phyloP scores from a whole-genome alignment of 2,888 invertebrate genomes.

The Melangyna quadrimaculata region DNA sequence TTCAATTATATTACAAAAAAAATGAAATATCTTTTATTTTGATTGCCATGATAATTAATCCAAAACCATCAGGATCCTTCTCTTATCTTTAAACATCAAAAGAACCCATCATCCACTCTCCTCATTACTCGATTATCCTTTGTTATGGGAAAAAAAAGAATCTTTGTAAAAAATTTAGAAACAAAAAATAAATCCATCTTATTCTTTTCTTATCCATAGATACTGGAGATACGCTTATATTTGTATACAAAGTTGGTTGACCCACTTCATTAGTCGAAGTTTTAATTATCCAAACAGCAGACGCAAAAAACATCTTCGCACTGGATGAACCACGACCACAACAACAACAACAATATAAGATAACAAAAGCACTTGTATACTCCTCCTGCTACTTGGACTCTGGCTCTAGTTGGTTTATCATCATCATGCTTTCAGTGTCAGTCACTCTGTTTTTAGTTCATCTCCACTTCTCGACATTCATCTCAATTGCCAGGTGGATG shows the following conservation, averaged over 20 bases:
- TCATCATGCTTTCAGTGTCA: neutral
- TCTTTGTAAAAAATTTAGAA: neutral
- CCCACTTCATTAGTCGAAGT: conserved; percentile 62
- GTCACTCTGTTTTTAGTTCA: conserved; percentile 4
- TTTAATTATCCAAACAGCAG: conserved; percentile 54
- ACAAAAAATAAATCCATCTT: neutral
- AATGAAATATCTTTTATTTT: neutral
- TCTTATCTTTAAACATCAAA: neutral
- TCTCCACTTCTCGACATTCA: conserved; percentile 39
- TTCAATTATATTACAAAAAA: neutral
- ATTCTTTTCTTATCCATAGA: neutral
- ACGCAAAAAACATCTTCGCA: conserved; percentile 7
- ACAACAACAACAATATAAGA: neutral
- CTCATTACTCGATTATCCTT: conserved; percentile 1
- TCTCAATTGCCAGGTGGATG: conserved; percentile 44
- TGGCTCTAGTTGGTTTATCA: neutral
- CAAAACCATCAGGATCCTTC: conserved; percentile 16
- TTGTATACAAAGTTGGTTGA: conserved; percentile 22
- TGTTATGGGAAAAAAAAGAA: neutral
- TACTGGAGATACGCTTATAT: neutral
- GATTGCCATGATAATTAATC: conserved; percentile 21
- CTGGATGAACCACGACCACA: neutral
- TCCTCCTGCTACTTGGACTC: neutral
- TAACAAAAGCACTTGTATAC: neutral
- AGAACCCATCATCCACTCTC: conserved; percentile 1